These are phyloP conservation scores for Notarius quadriscutis DNA, from an alignment of 2,113 vertebrate genomes.

Conservation along the genomic window DNA sequence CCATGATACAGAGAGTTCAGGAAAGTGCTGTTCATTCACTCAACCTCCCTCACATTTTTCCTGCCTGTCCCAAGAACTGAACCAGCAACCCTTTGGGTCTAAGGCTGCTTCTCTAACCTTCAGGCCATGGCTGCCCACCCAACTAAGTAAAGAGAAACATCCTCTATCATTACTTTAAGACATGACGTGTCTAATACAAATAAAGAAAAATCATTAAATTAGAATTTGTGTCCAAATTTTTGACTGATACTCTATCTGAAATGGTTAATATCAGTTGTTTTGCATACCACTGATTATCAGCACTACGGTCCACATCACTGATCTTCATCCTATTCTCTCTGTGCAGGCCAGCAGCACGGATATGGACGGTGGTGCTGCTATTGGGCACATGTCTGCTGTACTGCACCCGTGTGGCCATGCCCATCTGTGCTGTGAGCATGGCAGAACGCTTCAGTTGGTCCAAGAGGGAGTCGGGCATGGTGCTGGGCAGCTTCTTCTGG, in stretches of 20 bases:
- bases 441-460: slow-evolving; percentile 86
- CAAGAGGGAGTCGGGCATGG: slow-evolving; percentile 87
- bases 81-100: too few species aligned
- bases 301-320: not conserved
- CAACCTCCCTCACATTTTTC: too few species aligned
- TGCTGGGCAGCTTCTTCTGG: slow-evolving; percentile 98
- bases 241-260: not conserved
- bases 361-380: slow-evolving; percentile 85
- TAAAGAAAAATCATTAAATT: too few species aligned
- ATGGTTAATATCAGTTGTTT: not conserved
- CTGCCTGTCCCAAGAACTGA: too few species aligned
- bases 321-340: not conserved
- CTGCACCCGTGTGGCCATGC: slow-evolving; percentile 85
- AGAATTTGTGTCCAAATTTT: not conserved
- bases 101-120: too few species aligned
- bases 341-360: slow-evolving; percentile 78
- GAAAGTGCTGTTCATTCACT: too few species aligned
- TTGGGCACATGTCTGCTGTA: slow-evolving; percentile 92
- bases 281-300: not conserved
- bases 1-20: too few species aligned
- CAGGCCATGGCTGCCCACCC: too few species aligned
- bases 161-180: too few species aligned
- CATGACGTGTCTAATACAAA: too few species aligned
- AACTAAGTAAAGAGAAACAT: too few species aligned
- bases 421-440: slow-evolving; percentile 85